A percentile compares a stretch with the other conserved stretches of the same genome.
These are phyloP conservation scores for Chaetodon trifasciatus DNA, from an alignment of 2,797 vertebrate genomes.

Conservation along the genomic window DNA sequence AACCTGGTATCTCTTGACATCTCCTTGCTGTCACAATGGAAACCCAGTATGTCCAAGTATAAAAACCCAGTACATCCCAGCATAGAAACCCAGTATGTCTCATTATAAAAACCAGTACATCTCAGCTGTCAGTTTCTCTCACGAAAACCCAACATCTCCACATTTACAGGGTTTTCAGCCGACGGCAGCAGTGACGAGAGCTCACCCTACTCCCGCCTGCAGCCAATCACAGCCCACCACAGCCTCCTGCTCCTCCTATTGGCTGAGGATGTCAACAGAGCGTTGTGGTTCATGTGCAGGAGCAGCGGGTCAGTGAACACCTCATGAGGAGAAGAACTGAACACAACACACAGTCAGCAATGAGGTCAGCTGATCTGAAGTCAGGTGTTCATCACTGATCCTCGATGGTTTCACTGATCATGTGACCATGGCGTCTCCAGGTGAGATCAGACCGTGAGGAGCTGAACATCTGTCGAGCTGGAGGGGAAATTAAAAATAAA, in stretches of 20 bases:
- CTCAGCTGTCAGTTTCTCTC: neutral
- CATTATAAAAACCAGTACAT: neutral
- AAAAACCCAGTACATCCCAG: neutral
- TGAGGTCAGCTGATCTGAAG: no score
- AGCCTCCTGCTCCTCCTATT: slow-evolving; percentile 40
- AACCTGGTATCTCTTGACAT: neutral
- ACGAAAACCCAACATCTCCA: neutral
- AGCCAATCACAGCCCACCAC: slow-evolving; percentile 58
- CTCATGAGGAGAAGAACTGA: slow-evolving; percentile 30
- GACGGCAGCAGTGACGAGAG: slow-evolving; percentile 29
- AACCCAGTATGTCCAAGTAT: neutral
- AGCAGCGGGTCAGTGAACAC: slow-evolving; percentile 34
- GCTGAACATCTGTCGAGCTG: no score
- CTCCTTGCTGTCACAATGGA: neutral
- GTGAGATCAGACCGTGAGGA: no score
- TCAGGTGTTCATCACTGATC: no score
- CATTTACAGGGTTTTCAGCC: neutral
- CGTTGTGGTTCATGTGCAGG: slow-evolving; percentile 17
- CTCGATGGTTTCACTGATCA: slow-evolving; percentile 1
- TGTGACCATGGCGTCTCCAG: neutral
- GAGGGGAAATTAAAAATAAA: no score
- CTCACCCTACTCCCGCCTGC: slow-evolving; percentile 54
- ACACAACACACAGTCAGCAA: neutral
- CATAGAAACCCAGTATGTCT: neutral
- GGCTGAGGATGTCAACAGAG: slow-evolving; percentile 38